Evolutionary conservation across 64 coral and sea anemone species (phyloP).

Genomic region (Trachythela sp.): DNA sequence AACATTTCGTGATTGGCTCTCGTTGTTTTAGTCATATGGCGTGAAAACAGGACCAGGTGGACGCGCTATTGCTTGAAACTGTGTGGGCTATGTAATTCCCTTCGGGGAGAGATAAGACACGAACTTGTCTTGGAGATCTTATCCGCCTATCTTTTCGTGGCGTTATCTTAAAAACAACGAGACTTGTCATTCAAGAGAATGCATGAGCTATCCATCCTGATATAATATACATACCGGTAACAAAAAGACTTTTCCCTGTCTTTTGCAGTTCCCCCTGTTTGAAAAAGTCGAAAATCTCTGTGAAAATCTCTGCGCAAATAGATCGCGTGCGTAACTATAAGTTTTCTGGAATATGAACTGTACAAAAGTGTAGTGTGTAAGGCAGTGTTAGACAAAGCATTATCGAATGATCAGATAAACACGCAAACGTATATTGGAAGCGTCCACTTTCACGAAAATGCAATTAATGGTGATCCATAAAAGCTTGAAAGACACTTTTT

Average conservation of each 20-base stretch:
- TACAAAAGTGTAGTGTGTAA: neutral
- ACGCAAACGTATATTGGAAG: slow-evolving; percentile 29
- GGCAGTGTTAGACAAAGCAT: neutral
- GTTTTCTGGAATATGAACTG: neutral
- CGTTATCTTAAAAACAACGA: slow-evolving; percentile 23
- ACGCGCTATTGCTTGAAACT: slow-evolving; percentile 26
- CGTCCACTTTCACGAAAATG: slow-evolving; percentile 31
- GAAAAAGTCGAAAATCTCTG: neutral
- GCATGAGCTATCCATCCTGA: slow-evolving; percentile 2
- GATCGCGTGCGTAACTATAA: neutral
- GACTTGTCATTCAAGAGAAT: neutral
- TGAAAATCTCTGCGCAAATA: neutral
- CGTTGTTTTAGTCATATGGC: slow-evolving; percentile 19
- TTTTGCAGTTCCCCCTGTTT: neutral
- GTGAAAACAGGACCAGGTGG: slow-evolving; percentile 28
- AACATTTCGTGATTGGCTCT: slow-evolving; percentile 16
- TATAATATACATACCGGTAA: neutral
- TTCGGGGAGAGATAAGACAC: slow-evolving; percentile 2
- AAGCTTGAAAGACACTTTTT: neutral
- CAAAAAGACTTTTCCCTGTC: neutral
- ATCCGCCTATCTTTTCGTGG: slow-evolving; percentile 20
- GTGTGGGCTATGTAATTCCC: slow-evolving; percentile 31
- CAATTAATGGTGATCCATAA: slow-evolving; percentile 28
- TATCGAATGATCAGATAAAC: slow-evolving; percentile 24
- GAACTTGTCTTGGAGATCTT: slow-evolving; percentile 25